These are phyloP conservation scores for Congeria kusceri DNA, from an alignment of 2,888 invertebrate genomes.

Conservation along the genomic window DNA sequence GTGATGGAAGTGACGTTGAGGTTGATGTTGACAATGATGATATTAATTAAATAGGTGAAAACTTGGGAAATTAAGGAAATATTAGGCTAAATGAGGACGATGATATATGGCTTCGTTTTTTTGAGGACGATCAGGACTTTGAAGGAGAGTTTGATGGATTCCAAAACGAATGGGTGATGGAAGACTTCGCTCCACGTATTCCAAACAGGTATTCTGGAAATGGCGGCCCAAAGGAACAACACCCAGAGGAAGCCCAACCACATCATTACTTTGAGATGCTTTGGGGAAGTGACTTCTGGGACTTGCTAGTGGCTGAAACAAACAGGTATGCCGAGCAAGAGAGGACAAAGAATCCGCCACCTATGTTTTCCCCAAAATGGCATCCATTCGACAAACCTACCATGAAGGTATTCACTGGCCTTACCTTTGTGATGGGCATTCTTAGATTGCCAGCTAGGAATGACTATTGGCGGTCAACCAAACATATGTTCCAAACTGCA, in stretches of 20 bases:
- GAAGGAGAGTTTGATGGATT: not conserved
- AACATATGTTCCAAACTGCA: constrained; percentile 36
- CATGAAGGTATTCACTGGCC: constrained; percentile 48
- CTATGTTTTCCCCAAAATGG: constrained; percentile 41
- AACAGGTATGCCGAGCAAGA: constrained; percentile 51
- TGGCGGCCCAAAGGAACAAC: not conserved
- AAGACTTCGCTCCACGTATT: not conserved
- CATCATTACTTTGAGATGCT: not conserved
- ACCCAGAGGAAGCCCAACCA: not conserved
- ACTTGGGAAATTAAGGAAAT: too few relatives aligned
- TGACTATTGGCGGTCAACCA: constrained; percentile 48
- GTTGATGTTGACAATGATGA: too few relatives aligned
- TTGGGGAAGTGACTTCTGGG: not conserved
- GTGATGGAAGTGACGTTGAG: too few relatives aligned
- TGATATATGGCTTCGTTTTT: not conserved
- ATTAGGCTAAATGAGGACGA: too few relatives aligned
- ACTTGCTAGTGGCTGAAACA: not conserved
- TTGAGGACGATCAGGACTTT: not conserved
- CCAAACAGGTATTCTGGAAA: not conserved
- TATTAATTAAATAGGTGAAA: too few relatives aligned
- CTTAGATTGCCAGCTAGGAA: constrained; percentile 28
- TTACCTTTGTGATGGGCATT: constrained; percentile 43
- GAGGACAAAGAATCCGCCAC: constrained; percentile 27
- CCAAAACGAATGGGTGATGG: not conserved
- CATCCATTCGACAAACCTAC: constrained; percentile 7